phyloP scores from a whole-genome alignment of 2,888 invertebrate genomes.

The Yponomeuta cagnagella region DNA sequence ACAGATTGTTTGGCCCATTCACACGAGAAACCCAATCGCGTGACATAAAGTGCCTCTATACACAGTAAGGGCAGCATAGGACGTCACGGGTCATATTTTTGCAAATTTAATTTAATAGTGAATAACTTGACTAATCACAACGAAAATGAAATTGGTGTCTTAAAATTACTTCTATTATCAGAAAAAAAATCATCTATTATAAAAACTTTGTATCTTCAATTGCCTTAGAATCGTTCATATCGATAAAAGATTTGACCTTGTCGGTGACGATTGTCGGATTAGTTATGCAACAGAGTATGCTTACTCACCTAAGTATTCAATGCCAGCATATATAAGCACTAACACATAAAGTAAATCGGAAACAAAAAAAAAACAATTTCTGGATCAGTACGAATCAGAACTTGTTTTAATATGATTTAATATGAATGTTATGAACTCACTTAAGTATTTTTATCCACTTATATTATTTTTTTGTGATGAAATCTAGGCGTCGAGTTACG shows the following conservation, averaged over 20 bases:
- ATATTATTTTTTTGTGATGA: neutral
- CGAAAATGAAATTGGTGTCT: no score
- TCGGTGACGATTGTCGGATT: neutral
- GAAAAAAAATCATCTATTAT: no score
- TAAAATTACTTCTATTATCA: no score
- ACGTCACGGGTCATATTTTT: no score
- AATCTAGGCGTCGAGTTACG: constrained; percentile 10
- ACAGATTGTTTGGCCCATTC: no score
- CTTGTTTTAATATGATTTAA: neutral
- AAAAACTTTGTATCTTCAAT: neutral
- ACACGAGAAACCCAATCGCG: no score
- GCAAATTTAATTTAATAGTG: no score
- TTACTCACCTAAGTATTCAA: neutral
- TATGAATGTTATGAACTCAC: neutral
- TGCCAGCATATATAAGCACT: neutral
- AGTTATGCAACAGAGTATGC: neutral
- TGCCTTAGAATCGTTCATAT: neutral
- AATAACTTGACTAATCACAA: no score
- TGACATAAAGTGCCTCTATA: no score
- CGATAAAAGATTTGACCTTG: neutral
- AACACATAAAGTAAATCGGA: neutral
- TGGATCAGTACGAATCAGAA: neutral
- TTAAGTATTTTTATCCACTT: neutral
- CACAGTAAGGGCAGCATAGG: no score
- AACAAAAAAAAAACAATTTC: neutral